Evolutionary conservation across 2,113 vertebrate genomes (phyloP).

Genomic region (Axis porcinus): DNA sequence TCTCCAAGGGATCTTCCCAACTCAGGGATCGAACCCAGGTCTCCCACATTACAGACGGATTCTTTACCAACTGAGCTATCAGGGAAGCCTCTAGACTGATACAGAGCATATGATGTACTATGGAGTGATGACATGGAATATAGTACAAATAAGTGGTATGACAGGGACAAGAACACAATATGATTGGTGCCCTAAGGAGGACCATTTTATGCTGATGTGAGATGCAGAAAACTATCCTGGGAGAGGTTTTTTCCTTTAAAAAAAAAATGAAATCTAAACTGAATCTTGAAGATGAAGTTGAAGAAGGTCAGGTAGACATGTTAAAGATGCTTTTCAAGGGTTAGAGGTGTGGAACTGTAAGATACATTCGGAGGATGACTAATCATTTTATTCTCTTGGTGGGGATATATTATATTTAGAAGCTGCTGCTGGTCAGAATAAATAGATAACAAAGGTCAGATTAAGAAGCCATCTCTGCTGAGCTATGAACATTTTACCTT

Average conservation of each 20-base stretch:
- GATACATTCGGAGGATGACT: neutral
- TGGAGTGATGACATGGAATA: neutral
- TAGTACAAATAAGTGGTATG: neutral
- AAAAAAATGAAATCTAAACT: neutral
- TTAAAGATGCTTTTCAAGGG: neutral
- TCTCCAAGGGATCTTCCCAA: neutral
- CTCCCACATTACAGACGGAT: neutral
- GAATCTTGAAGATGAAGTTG: neutral
- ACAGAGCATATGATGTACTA: neutral
- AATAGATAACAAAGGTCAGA: neutral
- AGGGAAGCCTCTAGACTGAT: neutral
- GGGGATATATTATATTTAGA: neutral
- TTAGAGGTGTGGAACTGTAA: neutral
- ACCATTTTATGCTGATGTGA: neutral
- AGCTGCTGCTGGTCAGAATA: neutral
- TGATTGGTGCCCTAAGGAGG: neutral
- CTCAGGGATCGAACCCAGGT: neutral
- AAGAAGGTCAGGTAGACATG: neutral
- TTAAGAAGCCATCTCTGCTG: neutral
- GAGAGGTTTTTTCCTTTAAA: neutral
- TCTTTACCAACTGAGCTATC: neutral
- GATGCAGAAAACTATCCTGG: neutral
- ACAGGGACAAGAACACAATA: neutral
- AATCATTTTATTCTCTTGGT: neutral
- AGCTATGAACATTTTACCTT: neutral